Evolutionary conservation across 2,797 vertebrate species (phyloP).

Genomic region (Delichon dasypus): DNA sequence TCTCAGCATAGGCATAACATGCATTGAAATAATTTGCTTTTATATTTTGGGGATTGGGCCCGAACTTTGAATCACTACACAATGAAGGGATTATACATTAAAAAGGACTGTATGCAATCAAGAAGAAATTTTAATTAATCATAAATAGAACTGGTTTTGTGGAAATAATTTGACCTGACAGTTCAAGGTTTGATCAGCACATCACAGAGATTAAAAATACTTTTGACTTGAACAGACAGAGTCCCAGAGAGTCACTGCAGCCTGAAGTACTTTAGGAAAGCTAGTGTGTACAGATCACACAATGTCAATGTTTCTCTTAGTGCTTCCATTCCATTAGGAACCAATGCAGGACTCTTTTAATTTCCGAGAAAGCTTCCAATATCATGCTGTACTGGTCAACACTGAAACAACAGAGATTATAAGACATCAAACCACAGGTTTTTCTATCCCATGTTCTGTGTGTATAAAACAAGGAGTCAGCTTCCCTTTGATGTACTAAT

Average conservation of each 20-base stretch:
- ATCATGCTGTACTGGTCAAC: slow-evolving; percentile 67
- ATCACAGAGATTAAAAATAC: slow-evolving; percentile 77
- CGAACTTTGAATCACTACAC: slow-evolving; percentile 64
- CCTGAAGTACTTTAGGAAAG: slow-evolving; percentile 70
- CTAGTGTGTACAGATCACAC: slow-evolving; percentile 70
- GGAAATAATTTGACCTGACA: slow-evolving; percentile 79
- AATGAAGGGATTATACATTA: slow-evolving; percentile 75
- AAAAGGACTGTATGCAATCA: slow-evolving; percentile 72
- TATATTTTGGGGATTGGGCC: slow-evolving; percentile 64
- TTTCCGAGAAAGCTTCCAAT: slow-evolving; percentile 70
- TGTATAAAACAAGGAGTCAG: slow-evolving; percentile 74
- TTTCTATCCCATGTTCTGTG: slow-evolving; percentile 73
- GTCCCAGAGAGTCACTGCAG: slow-evolving; percentile 68
- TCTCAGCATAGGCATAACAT: background rate
- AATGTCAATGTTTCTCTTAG: slow-evolving; percentile 74
- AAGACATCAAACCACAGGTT: slow-evolving; percentile 65
- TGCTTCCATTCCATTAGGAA: slow-evolving; percentile 66
- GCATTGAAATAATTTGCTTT: slow-evolving; percentile 6
- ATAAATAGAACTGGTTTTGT: slow-evolving; percentile 74
- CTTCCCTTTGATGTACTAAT: slow-evolving; percentile 80
- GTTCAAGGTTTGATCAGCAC: slow-evolving; percentile 77
- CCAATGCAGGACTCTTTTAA: slow-evolving; percentile 65
- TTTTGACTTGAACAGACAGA: slow-evolving; percentile 75
- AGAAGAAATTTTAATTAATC: slow-evolving; percentile 81
- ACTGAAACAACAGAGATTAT: slow-evolving; percentile 75